A percentile compares a stretch with the other conserved stretches of the same genome.
phyloP scores from a whole-genome alignment of 1,140 invertebrate species.

The Dermatophagoides farinae region DNA sequence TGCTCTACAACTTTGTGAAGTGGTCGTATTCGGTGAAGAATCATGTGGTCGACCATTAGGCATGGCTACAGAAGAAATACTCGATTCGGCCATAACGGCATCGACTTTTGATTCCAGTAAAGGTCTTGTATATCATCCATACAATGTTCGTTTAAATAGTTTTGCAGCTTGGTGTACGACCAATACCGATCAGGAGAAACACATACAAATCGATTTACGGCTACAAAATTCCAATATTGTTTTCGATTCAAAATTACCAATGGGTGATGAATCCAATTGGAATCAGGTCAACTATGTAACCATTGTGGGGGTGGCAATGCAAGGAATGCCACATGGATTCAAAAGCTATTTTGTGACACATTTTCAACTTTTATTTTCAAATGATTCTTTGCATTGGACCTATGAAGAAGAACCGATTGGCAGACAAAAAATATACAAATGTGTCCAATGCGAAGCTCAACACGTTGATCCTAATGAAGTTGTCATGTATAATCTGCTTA shows the following conservation, averaged over 20 bases:
- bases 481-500: conserved; percentile 19
- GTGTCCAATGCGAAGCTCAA: conserved; percentile 18
- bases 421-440: conserved; percentile 19
- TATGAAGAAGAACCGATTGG: conserved; percentile 22
- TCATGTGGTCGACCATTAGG: conserved; percentile 21
- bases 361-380: conserved; percentile 19
- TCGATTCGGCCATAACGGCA: conserved; percentile 18
- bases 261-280: neutral
- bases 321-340: conserved; percentile 14
- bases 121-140: conserved; percentile 12
- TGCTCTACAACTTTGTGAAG: conserved; percentile 20
- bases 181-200: conserved; percentile 15
- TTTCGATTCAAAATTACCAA: neutral
- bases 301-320: conserved; percentile 18
- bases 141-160: conserved; percentile 19
- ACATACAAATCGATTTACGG: conserved; percentile 19
- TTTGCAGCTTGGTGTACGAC: conserved; percentile 19
- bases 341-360: conserved; percentile 15
- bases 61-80: conserved; percentile 22
- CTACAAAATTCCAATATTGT: conserved; percentile 8
- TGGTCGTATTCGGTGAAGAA: conserved; percentile 21
- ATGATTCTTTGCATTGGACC: conserved; percentile 17
- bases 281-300: conserved; percentile 8
- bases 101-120: conserved; percentile 15
- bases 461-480: conserved; percentile 16